Evolutionary conservation across 2,888 invertebrate genomes (phyloP), one percentile per base, ranked within the genome.

Genomic region (Oxyscelio sp.): DNA sequence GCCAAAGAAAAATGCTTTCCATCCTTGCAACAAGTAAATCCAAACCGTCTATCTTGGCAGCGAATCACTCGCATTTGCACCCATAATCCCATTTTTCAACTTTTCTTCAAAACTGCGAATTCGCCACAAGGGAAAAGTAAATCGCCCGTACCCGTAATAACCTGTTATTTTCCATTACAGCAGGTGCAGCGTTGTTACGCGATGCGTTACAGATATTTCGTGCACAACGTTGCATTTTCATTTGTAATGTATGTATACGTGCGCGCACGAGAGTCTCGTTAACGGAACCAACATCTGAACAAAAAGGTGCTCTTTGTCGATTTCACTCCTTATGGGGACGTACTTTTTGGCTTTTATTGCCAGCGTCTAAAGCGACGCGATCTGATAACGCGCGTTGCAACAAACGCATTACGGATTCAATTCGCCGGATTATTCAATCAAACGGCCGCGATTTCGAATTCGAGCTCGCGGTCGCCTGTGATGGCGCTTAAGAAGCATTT

Each of bases 121-220:
- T 66, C 21, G 63, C 71, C 61, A 52, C 65, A 34, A 61, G 65
- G 61, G 40, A 81, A 81, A 81, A 77, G 54, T 77, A 77, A 73
- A 73, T 71, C 66, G 77, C 17, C 61, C 54, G 70, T 48, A 58
- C 54, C 73, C 70, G 75, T 79, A 82, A 81, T 75, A 85, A 82
- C 79, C 82, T 74, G 81, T 85, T 85, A 82, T 85, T 85, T 85
- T 61, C 77, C 81, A 68, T 81, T 66, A 70, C 70, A 54, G 77
- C 81, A 85, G 81, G 81, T 85, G 78, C 78, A 70, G 68, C 43
- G 75, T 34, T 82, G 81, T 85, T 85, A 85, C 85, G 81, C 81
- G 85, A 85, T 78, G 81, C 78, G 81, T 85, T 85, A 65, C 85
- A 73, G 77, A 85, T 84, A 84, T 85, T 85, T 85, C 80, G 75